Conservation (phyloP, 2,113 vertebrate species). For the Siniperca chuatsi region DNA sequence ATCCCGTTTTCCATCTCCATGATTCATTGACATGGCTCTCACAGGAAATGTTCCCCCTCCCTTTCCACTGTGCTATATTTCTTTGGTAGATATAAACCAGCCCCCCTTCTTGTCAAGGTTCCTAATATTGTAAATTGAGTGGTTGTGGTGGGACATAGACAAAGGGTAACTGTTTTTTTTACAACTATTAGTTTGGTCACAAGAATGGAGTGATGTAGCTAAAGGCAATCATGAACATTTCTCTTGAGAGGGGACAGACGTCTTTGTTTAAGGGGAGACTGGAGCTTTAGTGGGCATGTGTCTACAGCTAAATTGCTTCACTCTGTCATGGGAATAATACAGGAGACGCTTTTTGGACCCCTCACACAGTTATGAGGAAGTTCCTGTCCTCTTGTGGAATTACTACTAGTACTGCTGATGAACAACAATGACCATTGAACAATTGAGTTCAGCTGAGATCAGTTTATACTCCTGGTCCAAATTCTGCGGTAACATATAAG, state of each 20-base stretch:
- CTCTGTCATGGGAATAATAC: constrained; percentile 13
- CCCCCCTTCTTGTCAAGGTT: constrained; percentile 17
- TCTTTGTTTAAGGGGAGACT: not conserved
- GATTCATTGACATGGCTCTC: constrained; percentile 78
- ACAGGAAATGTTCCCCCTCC: constrained; percentile 54
- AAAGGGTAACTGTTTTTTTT: not conserved
- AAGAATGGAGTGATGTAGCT: not conserved
- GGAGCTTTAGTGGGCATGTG: constrained; percentile 21
- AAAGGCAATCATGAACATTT: not conserved
- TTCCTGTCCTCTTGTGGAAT: constrained; percentile 31
- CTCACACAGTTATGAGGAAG: constrained; percentile 39
- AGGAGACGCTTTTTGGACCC: constrained; percentile 1
- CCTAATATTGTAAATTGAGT: not conserved
- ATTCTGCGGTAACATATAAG: not conserved
- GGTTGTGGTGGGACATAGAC: not conserved
- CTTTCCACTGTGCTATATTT: constrained; percentile 37
- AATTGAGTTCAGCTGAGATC: not conserved
- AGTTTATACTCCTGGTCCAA: not conserved
- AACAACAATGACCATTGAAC: not conserved
- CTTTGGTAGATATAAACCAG: constrained; percentile 33
- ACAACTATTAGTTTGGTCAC: not conserved
- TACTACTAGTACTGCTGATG: not conserved
- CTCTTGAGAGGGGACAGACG: not conserved
- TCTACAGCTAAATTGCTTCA: constrained; percentile 11
- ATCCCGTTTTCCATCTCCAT: constrained; percentile 69